These are phyloP conservation scores for Herpetotheres cachinnans DNA, from an alignment of 2,113 vertebrate species.

Conservation along the genomic window DNA sequence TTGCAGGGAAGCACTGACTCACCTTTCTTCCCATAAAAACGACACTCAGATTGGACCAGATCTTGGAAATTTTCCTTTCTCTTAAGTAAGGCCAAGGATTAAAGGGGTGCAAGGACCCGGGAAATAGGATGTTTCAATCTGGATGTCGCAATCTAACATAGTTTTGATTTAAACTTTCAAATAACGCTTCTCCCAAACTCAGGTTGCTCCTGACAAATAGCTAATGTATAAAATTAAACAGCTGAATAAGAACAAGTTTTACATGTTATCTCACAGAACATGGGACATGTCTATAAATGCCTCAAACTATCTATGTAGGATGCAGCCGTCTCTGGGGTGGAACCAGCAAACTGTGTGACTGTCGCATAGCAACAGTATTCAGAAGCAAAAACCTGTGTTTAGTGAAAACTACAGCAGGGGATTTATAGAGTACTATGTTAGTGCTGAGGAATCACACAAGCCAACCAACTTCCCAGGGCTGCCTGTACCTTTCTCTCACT, in stretches of 20 bases:
- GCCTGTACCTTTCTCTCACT: not conserved
- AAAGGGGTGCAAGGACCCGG: not conserved
- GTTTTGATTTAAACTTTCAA: not conserved
- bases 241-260: not conserved
- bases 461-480: not conserved
- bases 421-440: not conserved
- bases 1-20: not conserved
- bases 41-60: not conserved
- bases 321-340: not conserved
- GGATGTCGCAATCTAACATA: not conserved
- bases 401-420: not conserved
- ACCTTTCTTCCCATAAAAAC: not conserved
- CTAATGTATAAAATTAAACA: not conserved
- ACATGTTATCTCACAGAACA: not conserved
- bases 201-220: not conserved
- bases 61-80: not conserved
- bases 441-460: not conserved
- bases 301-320: rapidly evolving
- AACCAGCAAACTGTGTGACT: not conserved
- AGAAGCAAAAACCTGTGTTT: not conserved
- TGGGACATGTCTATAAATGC: not conserved
- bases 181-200: not conserved
- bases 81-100: not conserved
- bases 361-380: not conserved
- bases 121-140: not conserved